Conservation (phyloP, 1,140 invertebrate genomes). For the Cydia fagiglandana region DNA sequence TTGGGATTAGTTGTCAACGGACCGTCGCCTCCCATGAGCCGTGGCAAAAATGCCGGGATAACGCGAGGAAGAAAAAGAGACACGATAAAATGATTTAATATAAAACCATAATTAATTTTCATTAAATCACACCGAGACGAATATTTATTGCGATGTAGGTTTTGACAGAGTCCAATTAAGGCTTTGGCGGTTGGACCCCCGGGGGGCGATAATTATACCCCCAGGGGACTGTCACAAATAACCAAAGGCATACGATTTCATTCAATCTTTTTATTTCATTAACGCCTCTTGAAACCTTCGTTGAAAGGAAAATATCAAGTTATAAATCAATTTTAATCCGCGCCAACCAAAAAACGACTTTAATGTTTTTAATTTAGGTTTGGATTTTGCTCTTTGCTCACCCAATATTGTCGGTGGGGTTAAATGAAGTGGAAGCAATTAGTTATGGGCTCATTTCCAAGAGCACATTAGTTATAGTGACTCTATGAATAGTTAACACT, state of each 20-base stretch:
- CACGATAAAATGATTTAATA: not conserved
- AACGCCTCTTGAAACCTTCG: not conserved
- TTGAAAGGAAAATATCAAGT: not conserved
- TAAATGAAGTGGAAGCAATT: not conserved
- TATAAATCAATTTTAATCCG: not conserved
- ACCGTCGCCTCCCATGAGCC: too few species aligned
- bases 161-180: slow-evolving; percentile 19
- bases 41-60: too few species aligned
- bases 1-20: too few species aligned
- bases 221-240: not conserved
- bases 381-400: too few species aligned
- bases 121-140: not conserved
- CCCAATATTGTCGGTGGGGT: too few species aligned
- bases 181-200: not conserved
- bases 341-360: too few species aligned
- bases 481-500: not conserved
- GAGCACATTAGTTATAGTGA: not conserved
- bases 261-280: not conserved
- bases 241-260: not conserved
- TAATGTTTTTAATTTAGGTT: too few species aligned
- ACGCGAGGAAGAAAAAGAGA: too few species aligned
- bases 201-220: not conserved
- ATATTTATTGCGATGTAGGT: not conserved
- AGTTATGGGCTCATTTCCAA: not conserved
- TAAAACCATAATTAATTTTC: not conserved